Base-by-base conservation (phyloP, 1,140 invertebrate species). In the Cherax quadricarinatus region DNA sequence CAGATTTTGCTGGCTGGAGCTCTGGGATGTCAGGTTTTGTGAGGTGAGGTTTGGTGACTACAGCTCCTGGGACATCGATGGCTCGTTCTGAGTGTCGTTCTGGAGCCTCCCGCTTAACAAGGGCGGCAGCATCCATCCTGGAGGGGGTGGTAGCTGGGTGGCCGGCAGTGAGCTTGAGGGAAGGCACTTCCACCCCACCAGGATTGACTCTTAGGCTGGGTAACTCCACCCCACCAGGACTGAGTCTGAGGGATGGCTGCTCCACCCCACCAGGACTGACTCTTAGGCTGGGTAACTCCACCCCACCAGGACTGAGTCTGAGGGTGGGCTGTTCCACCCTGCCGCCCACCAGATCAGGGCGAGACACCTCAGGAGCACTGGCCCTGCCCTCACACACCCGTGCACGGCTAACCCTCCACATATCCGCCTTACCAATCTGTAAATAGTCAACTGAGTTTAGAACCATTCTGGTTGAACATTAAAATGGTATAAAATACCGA, bases 61-160 rank as follows among this genome's bases (percentile, higher is more conserved):
- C 88, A 6, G 85, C 86, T 24, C 90, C 92, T 3, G 92, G 92
- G 18, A 89, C 86, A 30, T 93, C 92, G 12, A 93, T 93, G 49
- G 92, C 92, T 51, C 92, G 81, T 57, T 93, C 92, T 10, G 92
- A 93, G 53, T 89, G 92, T 62, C 92, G 82, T 62, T 86, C 87
- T 1, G 90, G 90, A 66, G 90, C 90, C 57, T 91, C 90, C 41
- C 90, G 83, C 75, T 91, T 79, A 57, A 86, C 90, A 21, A 80
- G 70, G 14, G 41, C 73, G 78, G 81, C 62, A 51, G 30, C 86
- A 12, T 41, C 53, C 21, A 51, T 51, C 49, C 49, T 89, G 82
- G 30, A 30, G 5, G 48, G 41, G 30, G 41, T 57, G 7, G 83
- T 73, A 57, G 57, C 53, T 24, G 80, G 75, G 60, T 48, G 62